Percentiles rank a stretch among this genome's conserved stretches.
phyloP scores from a whole-genome alignment of 2,888 invertebrate genomes.

The Gandaritis pyraliata region DNA sequence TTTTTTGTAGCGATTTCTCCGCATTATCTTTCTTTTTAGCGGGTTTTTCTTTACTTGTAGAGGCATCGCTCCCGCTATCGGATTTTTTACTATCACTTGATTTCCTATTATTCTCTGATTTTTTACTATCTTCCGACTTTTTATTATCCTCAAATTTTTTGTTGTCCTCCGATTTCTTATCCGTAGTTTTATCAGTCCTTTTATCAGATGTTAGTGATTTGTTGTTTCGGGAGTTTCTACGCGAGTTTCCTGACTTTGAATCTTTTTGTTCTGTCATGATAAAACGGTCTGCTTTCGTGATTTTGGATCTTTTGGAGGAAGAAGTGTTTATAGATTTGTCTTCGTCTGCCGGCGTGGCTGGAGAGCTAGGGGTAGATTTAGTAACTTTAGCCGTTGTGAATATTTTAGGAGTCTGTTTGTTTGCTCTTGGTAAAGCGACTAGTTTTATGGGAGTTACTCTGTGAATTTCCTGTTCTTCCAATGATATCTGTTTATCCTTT shows the following conservation, averaged over 20 bases:
- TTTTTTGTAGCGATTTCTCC: slow-evolving; percentile 39
- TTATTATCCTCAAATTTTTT: too few species aligned
- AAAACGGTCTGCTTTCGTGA: slow-evolving; percentile 42
- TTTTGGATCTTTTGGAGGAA: slow-evolving; percentile 36
- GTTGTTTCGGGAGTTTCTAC: slow-evolving; percentile 39
- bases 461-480: slow-evolving; percentile 41
- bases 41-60: slow-evolving; percentile 44
- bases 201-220: slow-evolving; percentile 51
- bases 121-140: slow-evolving; percentile 3
- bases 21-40: slow-evolving; percentile 44
- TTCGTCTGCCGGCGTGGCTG: slow-evolving; percentile 15
- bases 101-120: slow-evolving; percentile 29
- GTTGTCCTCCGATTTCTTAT: slow-evolving; percentile 1
- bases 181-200: slow-evolving; percentile 33
- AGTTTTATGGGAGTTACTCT: slow-evolving; percentile 57
- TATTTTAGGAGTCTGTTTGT: slow-evolving; percentile 40
- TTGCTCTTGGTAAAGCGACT: slow-evolving; percentile 53
- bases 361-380: slow-evolving; percentile 38
- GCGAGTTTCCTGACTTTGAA: slow-evolving; percentile 22
- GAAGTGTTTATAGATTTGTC: slow-evolving; percentile 13
- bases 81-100: slow-evolving; percentile 38
- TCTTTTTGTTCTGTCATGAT: slow-evolving; percentile 46
- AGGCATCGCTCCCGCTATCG: slow-evolving; percentile 29
- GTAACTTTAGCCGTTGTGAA: slow-evolving; percentile 41
- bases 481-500: slow-evolving; percentile 6